phyloP scores from a whole-genome alignment of 2,113 vertebrate species.

The Sinosuthora webbiana region DNA sequence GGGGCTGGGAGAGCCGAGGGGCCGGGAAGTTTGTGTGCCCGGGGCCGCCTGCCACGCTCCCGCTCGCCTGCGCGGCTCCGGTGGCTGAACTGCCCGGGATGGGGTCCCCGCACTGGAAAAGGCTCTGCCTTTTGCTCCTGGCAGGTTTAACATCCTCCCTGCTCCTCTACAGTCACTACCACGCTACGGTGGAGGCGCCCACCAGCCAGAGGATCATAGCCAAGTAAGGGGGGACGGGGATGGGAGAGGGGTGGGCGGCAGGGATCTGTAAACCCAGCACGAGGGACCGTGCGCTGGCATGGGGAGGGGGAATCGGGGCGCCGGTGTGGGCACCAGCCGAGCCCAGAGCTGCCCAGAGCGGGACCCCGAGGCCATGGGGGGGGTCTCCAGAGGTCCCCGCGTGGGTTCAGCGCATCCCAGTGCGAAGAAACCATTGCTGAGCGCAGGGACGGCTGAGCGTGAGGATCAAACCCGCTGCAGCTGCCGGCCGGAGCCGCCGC shows the following conservation, averaged over 20 bases:
- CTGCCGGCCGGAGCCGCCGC: neutral
- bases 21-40: neutral
- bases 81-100: neutral
- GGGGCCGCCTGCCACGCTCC: neutral
- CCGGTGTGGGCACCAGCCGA: neutral
- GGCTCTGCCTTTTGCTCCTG: conserved; percentile 57
- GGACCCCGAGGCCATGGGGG: neutral
- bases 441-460: neutral
- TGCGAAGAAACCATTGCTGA: neutral
- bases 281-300: neutral
- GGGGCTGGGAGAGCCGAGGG: accelerated
- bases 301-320: neutral
- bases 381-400: neutral
- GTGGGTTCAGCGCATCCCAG: neutral
- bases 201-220: neutral
- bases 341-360: neutral
- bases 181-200: neutral
- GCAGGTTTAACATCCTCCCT: conserved; percentile 8
- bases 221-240: conserved; percentile 32
- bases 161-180: conserved; percentile 55
- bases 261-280: neutral
- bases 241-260: neutral
- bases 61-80: neutral
- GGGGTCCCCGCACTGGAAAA: conserved; percentile 44
- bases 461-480: neutral